Evolutionary conservation across 1,140 invertebrate species (phyloP).

Genomic region (Amphibalanus amphitrite): DNA sequence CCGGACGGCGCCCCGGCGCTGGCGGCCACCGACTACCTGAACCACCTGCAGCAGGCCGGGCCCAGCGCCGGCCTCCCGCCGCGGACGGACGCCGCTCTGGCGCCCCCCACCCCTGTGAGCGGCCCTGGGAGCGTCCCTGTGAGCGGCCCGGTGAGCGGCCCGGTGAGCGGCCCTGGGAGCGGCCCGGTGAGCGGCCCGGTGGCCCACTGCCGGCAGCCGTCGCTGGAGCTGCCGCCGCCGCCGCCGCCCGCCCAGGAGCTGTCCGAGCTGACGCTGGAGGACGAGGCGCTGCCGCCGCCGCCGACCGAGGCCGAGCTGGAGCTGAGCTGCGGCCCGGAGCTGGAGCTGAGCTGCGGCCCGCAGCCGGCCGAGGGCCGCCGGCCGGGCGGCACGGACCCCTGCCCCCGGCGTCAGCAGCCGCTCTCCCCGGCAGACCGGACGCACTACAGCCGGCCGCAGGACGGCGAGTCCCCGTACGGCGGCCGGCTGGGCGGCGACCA

Average conservation of each 20-base stretch:
- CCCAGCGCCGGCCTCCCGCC: too few species aligned
- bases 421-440: too few species aligned
- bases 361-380: neutral
- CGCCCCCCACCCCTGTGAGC: neutral
- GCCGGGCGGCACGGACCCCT: neutral
- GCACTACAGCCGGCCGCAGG: too few species aligned
- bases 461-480: neutral
- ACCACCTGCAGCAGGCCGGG: neutral
- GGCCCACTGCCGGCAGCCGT: neutral
- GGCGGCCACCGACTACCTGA: neutral
- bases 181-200: too few species aligned
- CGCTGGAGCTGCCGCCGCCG: neutral
- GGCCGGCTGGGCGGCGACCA: slow-evolving; percentile 3
- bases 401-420: neutral
- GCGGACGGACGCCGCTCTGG: neutral
- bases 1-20: too few species aligned
- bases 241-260: neutral
- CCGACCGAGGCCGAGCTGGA: neutral
- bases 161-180: neutral
- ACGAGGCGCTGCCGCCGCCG: neutral
- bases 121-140: too few species aligned
- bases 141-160: too few species aligned
- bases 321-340: neutral
- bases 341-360: neutral
- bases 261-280: neutral